These are phyloP conservation scores for Aspidoscelis tigris DNA, from an alignment of 2,113 vertebrate species.

Conservation along the genomic window DNA sequence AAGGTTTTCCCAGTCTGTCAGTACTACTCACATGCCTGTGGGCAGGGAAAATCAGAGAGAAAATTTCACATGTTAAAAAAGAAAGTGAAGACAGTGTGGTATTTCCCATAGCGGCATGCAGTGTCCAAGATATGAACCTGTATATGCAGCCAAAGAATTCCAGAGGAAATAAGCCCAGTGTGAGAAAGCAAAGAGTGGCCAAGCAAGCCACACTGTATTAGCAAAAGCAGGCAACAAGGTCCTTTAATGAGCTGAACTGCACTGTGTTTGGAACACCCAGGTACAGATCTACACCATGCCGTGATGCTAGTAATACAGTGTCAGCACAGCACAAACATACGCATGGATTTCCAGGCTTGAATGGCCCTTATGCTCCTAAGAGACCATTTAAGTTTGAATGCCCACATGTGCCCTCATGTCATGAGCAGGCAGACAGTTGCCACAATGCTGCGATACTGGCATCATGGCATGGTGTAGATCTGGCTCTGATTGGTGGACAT, in stretches of 20 bases:
- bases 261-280: constrained; percentile 7
- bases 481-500: not conserved
- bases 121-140: constrained; percentile 32
- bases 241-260: constrained; percentile 25
- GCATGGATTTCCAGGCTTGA: too few relatives aligned
- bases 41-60: constrained; percentile 28
- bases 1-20: constrained; percentile 94
- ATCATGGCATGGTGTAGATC: too few relatives aligned
- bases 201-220: constrained; percentile 55
- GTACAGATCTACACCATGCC: too few relatives aligned
- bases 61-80: constrained; percentile 10
- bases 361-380: too few relatives aligned
- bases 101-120: constrained; percentile 26
- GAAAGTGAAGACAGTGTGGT: not conserved
- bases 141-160: constrained; percentile 34
- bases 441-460: too few relatives aligned
- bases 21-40: constrained; percentile 96
- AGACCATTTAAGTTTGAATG: constrained; percentile 17
- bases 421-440: too few relatives aligned
- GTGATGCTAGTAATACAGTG: too few relatives aligned
- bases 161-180: constrained; percentile 49
- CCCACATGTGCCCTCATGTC: constrained; percentile 13
- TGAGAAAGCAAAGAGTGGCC: constrained; percentile 55
- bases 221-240: constrained; percentile 40
- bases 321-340: too few relatives aligned